These are phyloP conservation scores for Idaea straminata DNA, from an alignment of 2,888 invertebrate species.

Conservation along the genomic window DNA sequence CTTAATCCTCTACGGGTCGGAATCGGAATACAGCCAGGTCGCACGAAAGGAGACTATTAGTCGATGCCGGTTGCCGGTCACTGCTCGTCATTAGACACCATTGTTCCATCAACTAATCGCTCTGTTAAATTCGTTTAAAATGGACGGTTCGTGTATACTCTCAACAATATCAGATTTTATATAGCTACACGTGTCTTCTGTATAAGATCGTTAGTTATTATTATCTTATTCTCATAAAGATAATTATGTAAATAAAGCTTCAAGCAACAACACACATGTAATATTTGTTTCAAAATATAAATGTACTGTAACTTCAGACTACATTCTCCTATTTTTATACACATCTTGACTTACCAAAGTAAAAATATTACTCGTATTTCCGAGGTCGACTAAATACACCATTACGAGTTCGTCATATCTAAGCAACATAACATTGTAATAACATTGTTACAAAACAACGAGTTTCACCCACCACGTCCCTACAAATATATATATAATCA, in stretches of 20 bases:
- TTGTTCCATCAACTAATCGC: slow-evolving; percentile 51
- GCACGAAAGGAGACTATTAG: slow-evolving; percentile 62
- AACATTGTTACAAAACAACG: slow-evolving; percentile 9
- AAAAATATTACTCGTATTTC: background rate
- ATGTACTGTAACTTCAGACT: background rate
- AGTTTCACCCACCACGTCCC: slow-evolving; percentile 15
- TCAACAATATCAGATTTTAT: background rate
- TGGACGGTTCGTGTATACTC: background rate
- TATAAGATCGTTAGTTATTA: background rate
- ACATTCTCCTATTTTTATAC: background rate
- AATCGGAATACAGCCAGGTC: slow-evolving; percentile 43
- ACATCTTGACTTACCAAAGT: background rate
- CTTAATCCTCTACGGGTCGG: slow-evolving; percentile 37
- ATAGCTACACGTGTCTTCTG: background rate
- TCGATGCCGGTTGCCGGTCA: slow-evolving; percentile 39
- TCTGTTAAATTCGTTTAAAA: slow-evolving; percentile 35
- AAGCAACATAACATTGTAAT: slow-evolving; percentile 5
- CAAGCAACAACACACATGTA: background rate
- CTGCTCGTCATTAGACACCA: slow-evolving; percentile 52
- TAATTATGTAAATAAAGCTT: background rate
- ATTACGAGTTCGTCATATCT: background rate
- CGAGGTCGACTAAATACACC: background rate
- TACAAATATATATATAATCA: slow-evolving; percentile 21
- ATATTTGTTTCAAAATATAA: background rate
- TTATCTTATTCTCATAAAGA: too few relatives aligned